A percentile compares a stretch with the other conserved stretches of the same genome.
phyloP scores from a whole-genome alignment of 2,888 invertebrate species.

The Elmis aenea region DNA sequence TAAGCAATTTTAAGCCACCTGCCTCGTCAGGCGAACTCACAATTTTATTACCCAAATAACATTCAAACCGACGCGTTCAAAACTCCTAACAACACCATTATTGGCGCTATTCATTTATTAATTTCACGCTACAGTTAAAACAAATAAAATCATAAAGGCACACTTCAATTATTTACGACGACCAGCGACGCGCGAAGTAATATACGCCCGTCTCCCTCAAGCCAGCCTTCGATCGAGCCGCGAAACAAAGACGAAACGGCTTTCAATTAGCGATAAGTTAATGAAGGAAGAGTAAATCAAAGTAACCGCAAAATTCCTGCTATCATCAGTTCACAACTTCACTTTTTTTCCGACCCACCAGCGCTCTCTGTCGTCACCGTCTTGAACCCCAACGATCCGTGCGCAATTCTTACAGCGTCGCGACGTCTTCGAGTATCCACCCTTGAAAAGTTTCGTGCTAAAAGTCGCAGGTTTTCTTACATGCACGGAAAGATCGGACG shows the following conservation, averaged over 20 bases:
- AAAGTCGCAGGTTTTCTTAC: conserved; percentile 30
- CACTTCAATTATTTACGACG: conserved; percentile 15
- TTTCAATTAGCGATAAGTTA: too few relatives aligned
- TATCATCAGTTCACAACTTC: conserved; percentile 13
- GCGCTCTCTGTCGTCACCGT: conserved; percentile 37
- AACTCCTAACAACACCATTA: too few relatives aligned
- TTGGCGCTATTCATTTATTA: too few relatives aligned
- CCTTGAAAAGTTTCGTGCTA: conserved; percentile 37
- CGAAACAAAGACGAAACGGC: conserved; percentile 6
- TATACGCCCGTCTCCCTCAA: conserved; percentile 7
- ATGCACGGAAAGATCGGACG: conserved; percentile 22
- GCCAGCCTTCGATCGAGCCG: too few relatives aligned
- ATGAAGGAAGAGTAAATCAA: conserved; percentile 38
- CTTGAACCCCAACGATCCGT: conserved; percentile 32
- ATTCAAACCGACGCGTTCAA: too few relatives aligned
- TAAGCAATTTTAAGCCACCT: too few relatives aligned
- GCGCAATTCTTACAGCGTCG: conserved; percentile 26
- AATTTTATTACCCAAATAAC: too few relatives aligned
- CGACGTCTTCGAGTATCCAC: conserved; percentile 11
- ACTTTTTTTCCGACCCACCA: conserved; percentile 24
- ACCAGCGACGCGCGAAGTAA: conserved; percentile 1
- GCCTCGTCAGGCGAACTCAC: too few relatives aligned
- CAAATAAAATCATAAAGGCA: too few relatives aligned
- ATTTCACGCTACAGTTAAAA: too few relatives aligned
- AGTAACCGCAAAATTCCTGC: conserved; percentile 43